Base-by-base conservation (phyloP, 2,888 invertebrate genomes). In the Mechanitis mazaeus region DNA sequence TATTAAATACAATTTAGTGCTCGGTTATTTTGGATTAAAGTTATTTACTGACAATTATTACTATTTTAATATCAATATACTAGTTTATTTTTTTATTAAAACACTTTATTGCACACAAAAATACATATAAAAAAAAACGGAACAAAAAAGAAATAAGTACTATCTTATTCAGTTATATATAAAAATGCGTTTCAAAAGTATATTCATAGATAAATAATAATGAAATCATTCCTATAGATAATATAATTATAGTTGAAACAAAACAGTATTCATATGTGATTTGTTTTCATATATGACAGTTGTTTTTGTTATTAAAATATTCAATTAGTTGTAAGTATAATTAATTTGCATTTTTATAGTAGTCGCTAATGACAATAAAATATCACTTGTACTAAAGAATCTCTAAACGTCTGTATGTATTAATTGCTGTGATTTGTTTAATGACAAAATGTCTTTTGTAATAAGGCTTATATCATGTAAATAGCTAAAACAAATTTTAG, bases 251-350 rank as follows among this genome's bases (percentile, higher is more conserved):
- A 9, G 42, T 35, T 35, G 45, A 45, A 53, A 45, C 38, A 56
- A 55, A 67, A 54, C 73, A 75, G 75, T 75, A 72, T 75, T 74
- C 64, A 64, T 66, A 60, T 74, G 69, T 72, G 72, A 72, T 53
- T 68, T 68, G 63, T 67, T 69, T 35, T 57, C 55, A 63, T 58
- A 1, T 58, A 50, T 62, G 45, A 61, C 60, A 54, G 59, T 55
- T 63, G 63, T 62, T 56, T 59, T 60, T 47, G 42, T 46, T 35
- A 42, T 7, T 62, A 55, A 58, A 54, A 60, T 58, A 56, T 59
- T 59, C 62, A 60, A 46, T 56, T 33, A 54, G 35, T 47, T 42
- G 11, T 55, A 42, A 45, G 28, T 33, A 45, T 45, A 56, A 45
- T 31, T 12, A 45, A 45, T 45, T 46, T 54, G 45, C 50, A 50